Evolutionary conservation across 2,113 vertebrate species (phyloP).

Genomic region (Macroglossus sobrinus): DNA sequence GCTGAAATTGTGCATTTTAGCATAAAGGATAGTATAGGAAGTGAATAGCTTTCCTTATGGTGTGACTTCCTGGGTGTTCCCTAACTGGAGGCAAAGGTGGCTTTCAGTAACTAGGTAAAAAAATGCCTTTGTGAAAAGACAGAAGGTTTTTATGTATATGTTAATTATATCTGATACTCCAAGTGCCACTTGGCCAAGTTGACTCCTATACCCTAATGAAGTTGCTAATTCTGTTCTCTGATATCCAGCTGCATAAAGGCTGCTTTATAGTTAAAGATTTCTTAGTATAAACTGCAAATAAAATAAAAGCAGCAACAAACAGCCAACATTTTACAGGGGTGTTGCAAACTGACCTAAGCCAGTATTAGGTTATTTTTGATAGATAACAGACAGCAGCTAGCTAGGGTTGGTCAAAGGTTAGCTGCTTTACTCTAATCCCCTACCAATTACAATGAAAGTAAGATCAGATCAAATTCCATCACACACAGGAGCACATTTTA

Average conservation of each 20-base stretch:
- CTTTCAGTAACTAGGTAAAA: constrained; percentile 3
- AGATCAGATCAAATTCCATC: background rate
- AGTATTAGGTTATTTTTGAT: background rate
- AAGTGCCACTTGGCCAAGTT: constrained; percentile 1
- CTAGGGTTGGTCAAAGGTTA: background rate
- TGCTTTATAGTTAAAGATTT: background rate
- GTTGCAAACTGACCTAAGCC: background rate
- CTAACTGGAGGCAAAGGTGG: background rate
- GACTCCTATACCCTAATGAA: background rate
- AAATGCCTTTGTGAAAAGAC: background rate
- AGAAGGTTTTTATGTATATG: background rate
- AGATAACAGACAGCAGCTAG: background rate
- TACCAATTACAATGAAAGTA: background rate
- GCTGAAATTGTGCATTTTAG: background rate
- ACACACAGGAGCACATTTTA: background rate
- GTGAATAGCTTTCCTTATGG: background rate
- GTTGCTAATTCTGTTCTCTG: background rate
- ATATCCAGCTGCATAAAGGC: background rate
- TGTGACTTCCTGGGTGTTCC: background rate
- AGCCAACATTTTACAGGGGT: background rate
- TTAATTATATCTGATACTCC: background rate
- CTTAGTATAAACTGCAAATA: background rate
- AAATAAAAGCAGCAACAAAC: background rate
- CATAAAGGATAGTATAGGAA: background rate
- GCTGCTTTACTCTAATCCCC: background rate